A percentile compares a stretch with the other conserved stretches of the same genome.
Evolutionary conservation across 2,797 vertebrate genomes (phyloP).

Genomic region (Poeciliopsis presidionis): DNA sequence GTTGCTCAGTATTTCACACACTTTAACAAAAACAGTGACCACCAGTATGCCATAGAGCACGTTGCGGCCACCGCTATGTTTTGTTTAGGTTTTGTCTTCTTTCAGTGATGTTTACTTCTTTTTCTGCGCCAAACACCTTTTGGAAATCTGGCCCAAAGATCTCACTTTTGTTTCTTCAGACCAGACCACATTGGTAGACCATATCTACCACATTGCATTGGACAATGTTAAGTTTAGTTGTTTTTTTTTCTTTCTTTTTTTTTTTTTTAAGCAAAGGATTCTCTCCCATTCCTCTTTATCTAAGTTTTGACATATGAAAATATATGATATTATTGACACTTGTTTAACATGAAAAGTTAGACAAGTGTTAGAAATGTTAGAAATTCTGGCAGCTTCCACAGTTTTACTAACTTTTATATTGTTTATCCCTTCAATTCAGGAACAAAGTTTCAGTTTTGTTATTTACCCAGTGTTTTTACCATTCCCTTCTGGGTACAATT

Average conservation of each 20-base stretch:
- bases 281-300: not conserved
- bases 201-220: not conserved
- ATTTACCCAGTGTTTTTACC: not conserved
- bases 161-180: not conserved
- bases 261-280: not conserved
- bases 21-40: not conserved
- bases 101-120: no score
- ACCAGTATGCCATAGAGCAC: not conserved
- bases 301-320: not conserved
- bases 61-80: not conserved
- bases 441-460: not conserved
- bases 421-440: not conserved
- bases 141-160: not conserved
- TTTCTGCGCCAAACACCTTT: no score
- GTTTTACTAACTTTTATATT: not conserved
- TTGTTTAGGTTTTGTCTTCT: not conserved
- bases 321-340: not conserved
- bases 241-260: not conserved
- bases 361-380: not conserved
- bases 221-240: not conserved
- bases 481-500: not conserved
- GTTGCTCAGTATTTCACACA: not conserved
- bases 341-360: not conserved
- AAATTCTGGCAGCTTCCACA: not conserved
- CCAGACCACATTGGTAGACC: not conserved